Conservation (phyloP, 1,140 invertebrate genomes). For the Euglossa dilemma region DNA sequence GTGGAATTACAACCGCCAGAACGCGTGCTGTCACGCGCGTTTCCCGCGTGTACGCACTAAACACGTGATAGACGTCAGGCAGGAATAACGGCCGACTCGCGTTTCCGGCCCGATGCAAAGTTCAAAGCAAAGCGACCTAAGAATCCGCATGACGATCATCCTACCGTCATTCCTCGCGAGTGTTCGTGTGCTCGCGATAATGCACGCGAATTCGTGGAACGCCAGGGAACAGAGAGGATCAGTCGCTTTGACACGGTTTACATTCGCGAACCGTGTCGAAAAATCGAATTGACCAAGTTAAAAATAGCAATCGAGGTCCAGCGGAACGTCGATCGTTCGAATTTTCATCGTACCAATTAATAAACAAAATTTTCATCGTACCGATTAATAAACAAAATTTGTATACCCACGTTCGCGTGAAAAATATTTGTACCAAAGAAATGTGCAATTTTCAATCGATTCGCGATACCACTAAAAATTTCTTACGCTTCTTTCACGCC, state of each 20-base stretch:
- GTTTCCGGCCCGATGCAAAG: constrained; percentile 46
- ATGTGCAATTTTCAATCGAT: no score
- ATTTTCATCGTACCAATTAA: no score
- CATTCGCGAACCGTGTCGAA: constrained; percentile 7
- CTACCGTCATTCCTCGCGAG: constrained; percentile 44
- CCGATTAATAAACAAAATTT: no score
- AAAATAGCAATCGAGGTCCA: neutral
- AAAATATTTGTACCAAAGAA: no score
- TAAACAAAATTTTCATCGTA: no score
- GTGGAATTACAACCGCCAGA: neutral
- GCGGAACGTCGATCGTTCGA: no score
- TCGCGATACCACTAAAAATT: no score
- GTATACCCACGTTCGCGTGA: no score
- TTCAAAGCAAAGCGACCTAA: constrained; percentile 51
- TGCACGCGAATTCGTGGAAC: constrained; percentile 23
- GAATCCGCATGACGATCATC: constrained; percentile 36
- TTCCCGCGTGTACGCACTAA: constrained; percentile 36
- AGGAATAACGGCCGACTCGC: constrained; percentile 37
- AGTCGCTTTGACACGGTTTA: constrained; percentile 33
- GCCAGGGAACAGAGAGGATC: constrained; percentile 24
- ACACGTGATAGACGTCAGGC: constrained; percentile 60
- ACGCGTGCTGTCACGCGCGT: neutral
- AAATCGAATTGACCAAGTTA: neutral
- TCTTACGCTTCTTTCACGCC: no score
- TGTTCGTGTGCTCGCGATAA: constrained; percentile 17